phyloP scores from a whole-genome alignment of 2,113 vertebrate genomes.

The Channa argus region DNA sequence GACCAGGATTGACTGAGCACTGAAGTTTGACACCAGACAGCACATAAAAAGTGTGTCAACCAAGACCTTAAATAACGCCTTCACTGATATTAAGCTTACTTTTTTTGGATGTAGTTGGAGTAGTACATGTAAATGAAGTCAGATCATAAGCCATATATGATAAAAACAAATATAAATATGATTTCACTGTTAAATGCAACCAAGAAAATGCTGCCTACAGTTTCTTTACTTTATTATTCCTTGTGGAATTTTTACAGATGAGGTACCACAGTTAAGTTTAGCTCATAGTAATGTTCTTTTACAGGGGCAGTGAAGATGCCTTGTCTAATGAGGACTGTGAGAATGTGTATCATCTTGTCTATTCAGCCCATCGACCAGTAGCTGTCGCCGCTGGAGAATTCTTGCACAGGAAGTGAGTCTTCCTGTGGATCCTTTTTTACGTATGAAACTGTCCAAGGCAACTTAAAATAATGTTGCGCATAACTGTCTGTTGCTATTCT shows the following conservation, averaged over 20 bases:
- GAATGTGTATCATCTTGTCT: conserved; percentile 99
- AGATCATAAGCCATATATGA: too few relatives aligned
- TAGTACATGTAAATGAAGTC: too few relatives aligned
- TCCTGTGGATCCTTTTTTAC: background rate
- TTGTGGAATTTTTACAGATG: background rate
- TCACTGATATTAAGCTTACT: too few relatives aligned
- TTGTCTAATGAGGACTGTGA: conserved; percentile 99
- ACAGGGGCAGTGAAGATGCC: conserved; percentile 97
- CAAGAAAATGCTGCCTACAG: background rate
- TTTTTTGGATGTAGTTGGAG: too few relatives aligned
- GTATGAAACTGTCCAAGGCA: background rate
- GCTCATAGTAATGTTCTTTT: conserved; percentile 50
- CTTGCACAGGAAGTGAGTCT: conserved; percentile 96
- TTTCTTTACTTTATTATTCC: background rate
- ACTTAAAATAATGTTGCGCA: background rate
- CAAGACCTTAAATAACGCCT: too few relatives aligned
- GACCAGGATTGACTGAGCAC: too few relatives aligned
- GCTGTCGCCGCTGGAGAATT: conserved; percentile 98
- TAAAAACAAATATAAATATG: too few relatives aligned
- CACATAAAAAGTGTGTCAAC: too few relatives aligned
- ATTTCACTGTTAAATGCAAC: background rate
- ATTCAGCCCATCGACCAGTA: conserved; percentile 97
- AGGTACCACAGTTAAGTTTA: background rate
- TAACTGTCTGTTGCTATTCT: background rate
- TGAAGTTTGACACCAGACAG: too few relatives aligned